Evolutionary conservation across 1,140 invertebrate genomes (phyloP).

Genomic region (Cotesia glomerata): DNA sequence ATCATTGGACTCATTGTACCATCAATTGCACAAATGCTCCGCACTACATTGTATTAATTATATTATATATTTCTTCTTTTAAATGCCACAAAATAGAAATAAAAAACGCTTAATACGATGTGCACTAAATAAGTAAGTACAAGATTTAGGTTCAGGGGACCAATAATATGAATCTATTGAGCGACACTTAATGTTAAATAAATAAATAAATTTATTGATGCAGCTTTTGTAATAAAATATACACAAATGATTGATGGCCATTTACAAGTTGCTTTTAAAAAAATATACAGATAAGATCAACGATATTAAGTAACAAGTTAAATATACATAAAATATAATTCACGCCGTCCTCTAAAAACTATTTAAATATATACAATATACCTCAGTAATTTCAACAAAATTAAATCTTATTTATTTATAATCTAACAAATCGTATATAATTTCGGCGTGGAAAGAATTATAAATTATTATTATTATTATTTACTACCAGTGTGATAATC

Average conservation of each 20-base stretch:
- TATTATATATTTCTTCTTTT: background rate
- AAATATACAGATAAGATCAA: conserved; percentile 38
- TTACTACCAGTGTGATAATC: conserved; percentile 13
- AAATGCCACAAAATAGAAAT: conserved; percentile 7
- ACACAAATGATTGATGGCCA: conserved; percentile 35
- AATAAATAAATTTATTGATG: conserved; percentile 13
- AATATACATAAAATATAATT: background rate
- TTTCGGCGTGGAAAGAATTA: conserved; percentile 25
- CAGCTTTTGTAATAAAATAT: conserved; percentile 33
- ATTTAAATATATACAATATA: conserved; percentile 14
- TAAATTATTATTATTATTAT: conserved; percentile 3
- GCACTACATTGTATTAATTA: background rate
- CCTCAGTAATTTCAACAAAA: conserved; percentile 32
- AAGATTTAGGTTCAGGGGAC: conserved; percentile 51
- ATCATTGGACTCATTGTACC: background rate
- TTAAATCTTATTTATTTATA: conserved; percentile 24
- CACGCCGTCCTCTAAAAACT: conserved; percentile 17
- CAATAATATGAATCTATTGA: conserved; percentile 41
- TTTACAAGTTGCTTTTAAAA: conserved; percentile 40
- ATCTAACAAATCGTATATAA: conserved; percentile 6
- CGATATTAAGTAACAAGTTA: conserved; percentile 19
- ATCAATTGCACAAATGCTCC: background rate
- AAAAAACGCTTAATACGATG: conserved; percentile 6
- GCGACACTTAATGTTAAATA: conserved; percentile 36
- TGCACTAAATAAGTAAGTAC: conserved; percentile 41